Percentiles rank a stretch among this genome's conserved stretches.
Evolutionary conservation across 2,113 vertebrate species (phyloP).

Genomic region (Myanophis thanlyinensis): DNA sequence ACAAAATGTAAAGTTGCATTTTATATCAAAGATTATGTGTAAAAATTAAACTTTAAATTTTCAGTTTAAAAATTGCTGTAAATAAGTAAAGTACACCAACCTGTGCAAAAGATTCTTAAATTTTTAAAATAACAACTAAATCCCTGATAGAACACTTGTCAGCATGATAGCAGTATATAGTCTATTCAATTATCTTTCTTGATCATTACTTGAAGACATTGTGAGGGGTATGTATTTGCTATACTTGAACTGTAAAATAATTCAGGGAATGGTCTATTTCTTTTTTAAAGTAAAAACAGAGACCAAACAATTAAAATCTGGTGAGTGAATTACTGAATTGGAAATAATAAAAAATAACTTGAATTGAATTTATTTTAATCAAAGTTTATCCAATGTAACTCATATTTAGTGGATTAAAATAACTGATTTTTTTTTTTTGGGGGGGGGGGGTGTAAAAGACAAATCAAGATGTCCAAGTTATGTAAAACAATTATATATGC

Average conservation of each 20-base stretch:
- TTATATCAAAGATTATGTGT: conserved; percentile 61
- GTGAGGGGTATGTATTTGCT: conserved; percentile 53
- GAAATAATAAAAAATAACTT: neutral
- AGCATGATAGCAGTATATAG: conserved; percentile 46
- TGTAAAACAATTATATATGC: neutral
- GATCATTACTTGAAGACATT: conserved; percentile 60
- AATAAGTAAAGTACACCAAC: conserved; percentile 68
- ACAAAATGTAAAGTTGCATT: conserved; percentile 60
- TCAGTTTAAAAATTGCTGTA: conserved; percentile 54
- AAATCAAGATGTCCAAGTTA: neutral
- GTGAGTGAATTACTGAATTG: conserved; percentile 49
- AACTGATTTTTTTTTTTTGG: neutral
- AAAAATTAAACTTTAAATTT: conserved; percentile 58
- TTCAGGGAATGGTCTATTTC: conserved; percentile 32
- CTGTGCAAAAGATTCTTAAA: conserved; percentile 46
- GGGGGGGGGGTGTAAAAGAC: too few species aligned
- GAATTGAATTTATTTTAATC: conserved; percentile 62
- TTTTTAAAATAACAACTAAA: neutral
- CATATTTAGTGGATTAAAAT: neutral
- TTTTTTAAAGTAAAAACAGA: conserved; percentile 51
- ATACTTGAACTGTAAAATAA: conserved; percentile 54
- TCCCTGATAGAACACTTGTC: conserved; percentile 45
- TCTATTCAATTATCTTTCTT: conserved; percentile 54
- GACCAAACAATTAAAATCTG: conserved; percentile 49
- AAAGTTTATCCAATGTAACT: conserved; percentile 38